Evolutionary conservation across 2,888 invertebrate genomes (phyloP).

Genomic region (Ypsolopha sequella): DNA sequence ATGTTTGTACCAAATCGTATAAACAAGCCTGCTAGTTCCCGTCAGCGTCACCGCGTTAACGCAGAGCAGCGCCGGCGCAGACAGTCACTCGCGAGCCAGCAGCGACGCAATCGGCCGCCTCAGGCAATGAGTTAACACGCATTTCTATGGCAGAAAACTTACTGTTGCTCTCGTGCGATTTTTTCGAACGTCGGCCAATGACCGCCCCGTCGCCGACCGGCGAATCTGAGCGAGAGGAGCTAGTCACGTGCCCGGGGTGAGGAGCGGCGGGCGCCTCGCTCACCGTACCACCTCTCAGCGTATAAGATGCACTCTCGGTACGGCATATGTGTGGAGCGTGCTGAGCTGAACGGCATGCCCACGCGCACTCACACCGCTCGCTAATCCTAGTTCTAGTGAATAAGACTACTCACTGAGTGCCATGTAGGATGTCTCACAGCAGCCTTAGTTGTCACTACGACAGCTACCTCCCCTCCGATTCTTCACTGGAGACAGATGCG

Average conservation of each 20-base stretch:
- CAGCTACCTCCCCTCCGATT: slow-evolving; percentile 63
- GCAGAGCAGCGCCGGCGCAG: slow-evolving; percentile 4
- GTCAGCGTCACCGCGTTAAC: slow-evolving; percentile 4
- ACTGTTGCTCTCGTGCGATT: slow-evolving; percentile 40
- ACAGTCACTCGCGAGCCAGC: slow-evolving; percentile 4
- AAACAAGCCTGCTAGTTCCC: slow-evolving; percentile 4
- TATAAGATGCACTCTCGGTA: slow-evolving; percentile 64
- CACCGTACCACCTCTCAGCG: slow-evolving; percentile 51
- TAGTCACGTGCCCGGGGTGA: slow-evolving; percentile 71
- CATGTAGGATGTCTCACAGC: slow-evolving; percentile 70
- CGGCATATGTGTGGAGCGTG: slow-evolving; percentile 62
- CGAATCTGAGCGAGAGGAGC: slow-evolving; percentile 48
- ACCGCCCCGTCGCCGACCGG: slow-evolving; percentile 52
- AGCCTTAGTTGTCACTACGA: slow-evolving; percentile 64
- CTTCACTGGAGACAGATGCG: slow-evolving; percentile 63
- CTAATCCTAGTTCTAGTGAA: slow-evolving; percentile 42
- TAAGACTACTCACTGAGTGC: slow-evolving; percentile 44
- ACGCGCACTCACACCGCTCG: slow-evolving; percentile 39
- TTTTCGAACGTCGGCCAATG: slow-evolving; percentile 58
- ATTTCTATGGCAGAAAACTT: slow-evolving; percentile 49
- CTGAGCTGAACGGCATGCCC: slow-evolving; percentile 55
- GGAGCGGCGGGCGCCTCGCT: slow-evolving; percentile 57
- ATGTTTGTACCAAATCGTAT: slow-evolving; percentile 26
- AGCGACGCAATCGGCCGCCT: slow-evolving; percentile 26
- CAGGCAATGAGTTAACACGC: slow-evolving; percentile 37